Evolutionary conservation across 2,113 vertebrate genomes (phyloP).

Genomic region (Rattus norvegicus): GRCr8 NC_086031.1:82912001-82912500

Average conservation of each 20-base stretch:
- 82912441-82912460: neutral
- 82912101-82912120: neutral
- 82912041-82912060: neutral
- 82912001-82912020: neutral
- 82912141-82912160: neutral
- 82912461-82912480: neutral
- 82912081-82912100: neutral
- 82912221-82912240: neutral
- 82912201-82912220: neutral
- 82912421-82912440: too few relatives aligned
- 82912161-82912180: neutral
- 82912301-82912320: neutral
- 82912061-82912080: neutral
- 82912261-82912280: accelerated
- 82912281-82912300: neutral
- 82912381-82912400: neutral
- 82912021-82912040: neutral
- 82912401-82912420: too few relatives aligned
- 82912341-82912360: neutral
- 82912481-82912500: too few relatives aligned
- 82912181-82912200: neutral
- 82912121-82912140: too few relatives aligned
- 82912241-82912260: accelerated
- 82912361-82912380: neutral
- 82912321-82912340: neutral